Evolutionary conservation across 2,113 vertebrate genomes (phyloP).

Genomic region (Dermatemys mawii): DNA sequence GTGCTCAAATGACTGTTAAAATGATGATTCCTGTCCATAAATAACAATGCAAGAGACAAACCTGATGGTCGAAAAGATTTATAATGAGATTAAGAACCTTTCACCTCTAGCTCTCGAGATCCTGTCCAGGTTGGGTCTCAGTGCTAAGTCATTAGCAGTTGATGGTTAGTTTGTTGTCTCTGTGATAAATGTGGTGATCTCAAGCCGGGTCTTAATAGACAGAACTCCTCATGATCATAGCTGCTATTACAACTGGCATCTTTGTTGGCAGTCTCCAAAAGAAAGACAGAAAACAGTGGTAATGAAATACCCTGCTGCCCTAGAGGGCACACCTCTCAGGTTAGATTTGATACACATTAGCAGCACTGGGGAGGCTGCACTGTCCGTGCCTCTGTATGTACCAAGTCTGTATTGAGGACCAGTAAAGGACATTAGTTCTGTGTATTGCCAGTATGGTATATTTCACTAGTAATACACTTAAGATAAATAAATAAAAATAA

Average conservation of each 20-base stretch:
- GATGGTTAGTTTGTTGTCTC: slow-evolving; percentile 11
- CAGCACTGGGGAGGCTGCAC: rapidly evolving
- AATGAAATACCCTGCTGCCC: background rate
- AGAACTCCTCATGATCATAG: background rate
- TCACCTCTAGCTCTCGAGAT: background rate
- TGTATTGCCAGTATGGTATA: slow-evolving; percentile 22
- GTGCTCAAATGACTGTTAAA: slow-evolving; percentile 13
- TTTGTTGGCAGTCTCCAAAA: background rate
- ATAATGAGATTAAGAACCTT: slow-evolving; percentile 25
- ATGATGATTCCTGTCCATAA: background rate
- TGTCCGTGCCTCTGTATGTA: background rate
- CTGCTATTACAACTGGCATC: background rate
- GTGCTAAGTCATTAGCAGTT: slow-evolving; percentile 26
- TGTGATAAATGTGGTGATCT: background rate
- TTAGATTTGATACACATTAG: background rate
- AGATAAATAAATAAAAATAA: slow-evolving; percentile 20
- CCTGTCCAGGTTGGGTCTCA: background rate
- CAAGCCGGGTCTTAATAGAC: background rate
- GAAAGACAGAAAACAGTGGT: background rate
- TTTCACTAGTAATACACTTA: slow-evolving; percentile 51
- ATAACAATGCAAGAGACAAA: rapidly evolving
- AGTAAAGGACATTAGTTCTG: slow-evolving; percentile 20
- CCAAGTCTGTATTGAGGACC: background rate
- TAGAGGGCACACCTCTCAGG: rapidly evolving
- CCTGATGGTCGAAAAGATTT: rapidly evolving